phyloP scores from a whole-genome alignment of 1,140 invertebrate genomes.

The Delia radicum region DNA sequence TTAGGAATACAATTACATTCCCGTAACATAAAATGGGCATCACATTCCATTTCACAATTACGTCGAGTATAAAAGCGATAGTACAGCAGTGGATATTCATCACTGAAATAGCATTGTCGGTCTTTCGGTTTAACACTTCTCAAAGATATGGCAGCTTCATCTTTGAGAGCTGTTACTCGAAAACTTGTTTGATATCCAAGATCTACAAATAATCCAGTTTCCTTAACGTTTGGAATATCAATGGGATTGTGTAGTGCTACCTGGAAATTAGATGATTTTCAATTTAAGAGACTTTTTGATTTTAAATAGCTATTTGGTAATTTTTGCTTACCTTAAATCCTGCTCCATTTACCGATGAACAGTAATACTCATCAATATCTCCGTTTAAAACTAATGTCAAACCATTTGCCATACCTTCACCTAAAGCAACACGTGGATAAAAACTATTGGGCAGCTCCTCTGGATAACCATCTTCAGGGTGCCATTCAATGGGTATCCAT shows the following conservation, averaged over 20 bases:
- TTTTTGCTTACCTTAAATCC: slow-evolving; percentile 73
- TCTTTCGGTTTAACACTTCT: slow-evolving; percentile 27
- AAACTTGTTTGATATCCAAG: slow-evolving; percentile 43
- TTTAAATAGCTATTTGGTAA: background rate
- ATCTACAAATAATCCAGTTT: slow-evolving; percentile 43
- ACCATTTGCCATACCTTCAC: slow-evolving; percentile 66
- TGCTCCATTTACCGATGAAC: slow-evolving; percentile 71
- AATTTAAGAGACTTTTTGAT: background rate
- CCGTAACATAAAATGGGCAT: slow-evolving; percentile 65
- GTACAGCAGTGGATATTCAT: slow-evolving; percentile 42
- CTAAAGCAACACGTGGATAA: slow-evolving; percentile 64
- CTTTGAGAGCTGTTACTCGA: slow-evolving; percentile 38
- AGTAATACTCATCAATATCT: slow-evolving; percentile 71
- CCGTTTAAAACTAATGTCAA: slow-evolving; percentile 71
- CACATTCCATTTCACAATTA: slow-evolving; percentile 72
- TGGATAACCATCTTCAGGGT: slow-evolving; percentile 69
- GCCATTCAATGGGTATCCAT: slow-evolving; percentile 65
- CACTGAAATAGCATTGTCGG: slow-evolving; percentile 48
- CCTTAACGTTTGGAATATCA: slow-evolving; percentile 44
- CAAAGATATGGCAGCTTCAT: slow-evolving; percentile 36
- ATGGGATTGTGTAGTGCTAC: slow-evolving; percentile 48
- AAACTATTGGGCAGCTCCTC: slow-evolving; percentile 56
- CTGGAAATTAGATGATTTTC: slow-evolving; percentile 28
- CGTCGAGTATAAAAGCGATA: slow-evolving; percentile 46
- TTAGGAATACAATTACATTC: slow-evolving; percentile 69